Base-by-base conservation (phyloP, 2,113 vertebrate species). In the Nannobrachium achirus region DNA sequence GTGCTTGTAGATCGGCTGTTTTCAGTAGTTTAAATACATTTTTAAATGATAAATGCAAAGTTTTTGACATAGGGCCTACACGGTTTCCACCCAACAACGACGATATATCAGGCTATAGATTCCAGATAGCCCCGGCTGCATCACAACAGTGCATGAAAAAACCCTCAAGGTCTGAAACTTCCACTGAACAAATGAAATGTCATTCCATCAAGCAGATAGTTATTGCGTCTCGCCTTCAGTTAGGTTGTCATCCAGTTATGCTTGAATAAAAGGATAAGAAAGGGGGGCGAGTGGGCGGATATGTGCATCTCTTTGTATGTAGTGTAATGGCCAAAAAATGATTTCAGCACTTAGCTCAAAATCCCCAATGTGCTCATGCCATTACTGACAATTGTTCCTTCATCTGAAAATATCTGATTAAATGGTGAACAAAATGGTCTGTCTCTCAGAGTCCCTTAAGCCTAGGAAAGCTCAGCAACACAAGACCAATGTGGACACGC, bases 261-360 rank as follows among this genome's bases (percentile, higher is more conserved):
- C 71, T 48, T 50, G 13, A 18, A 67, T 62, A 49, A 75, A 71
- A 71, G 44, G 19, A 58, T 73, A 69, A 71, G 38, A 80, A 88
- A 63, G 39, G 10, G 20, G 55, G 25, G 25, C 25, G 1, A n/a
- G n/a, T n/a, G n/a, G n/a, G n/a, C n/a, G n/a, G n/a, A n/a, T n/a
- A n/a, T 33, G 25, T 33, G 58, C 7, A 18, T 57, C 61, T 66
- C 44, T 64, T 75, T 39, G 46, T 68, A 57, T 49, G 64, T 75
- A 38, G 2, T 71, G 61, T 79, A 86, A 80, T 78, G 66, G 81
- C 66, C 72, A 10, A 10, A 58, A 69, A 60, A 84, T 69, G 56
- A 75, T 75, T n/a, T 72, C 38, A 64, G 39, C 13, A 46, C 33
- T 69, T 14, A 3, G 5, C 11, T 15, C 56, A 56, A 55, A 33